Evolutionary conservation across 2,888 invertebrate genomes (phyloP).

Genomic region (Conops quadrifasciatus): DNA sequence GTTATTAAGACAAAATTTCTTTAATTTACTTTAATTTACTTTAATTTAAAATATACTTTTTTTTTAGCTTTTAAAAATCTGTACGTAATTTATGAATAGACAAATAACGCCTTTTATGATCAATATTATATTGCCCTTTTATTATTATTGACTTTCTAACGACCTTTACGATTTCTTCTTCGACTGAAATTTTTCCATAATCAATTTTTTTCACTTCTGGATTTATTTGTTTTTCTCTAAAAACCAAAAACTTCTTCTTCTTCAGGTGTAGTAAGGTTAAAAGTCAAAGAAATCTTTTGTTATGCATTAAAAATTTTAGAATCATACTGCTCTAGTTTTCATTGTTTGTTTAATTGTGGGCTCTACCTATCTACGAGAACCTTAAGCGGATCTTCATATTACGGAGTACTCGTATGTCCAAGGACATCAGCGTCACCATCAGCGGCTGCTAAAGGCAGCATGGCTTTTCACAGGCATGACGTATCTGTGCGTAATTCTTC

Average conservation of each 20-base stretch:
- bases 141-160: background rate
- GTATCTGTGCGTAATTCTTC: constrained; percentile 23
- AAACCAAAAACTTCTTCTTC: background rate
- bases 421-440: constrained; percentile 16
- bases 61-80: background rate
- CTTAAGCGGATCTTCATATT: constrained; percentile 24
- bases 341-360: constrained; percentile 24
- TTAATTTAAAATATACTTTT: too few species aligned
- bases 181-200: background rate
- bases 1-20: too few species aligned
- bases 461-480: constrained; percentile 8
- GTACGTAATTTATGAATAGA: background rate
- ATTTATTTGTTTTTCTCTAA: background rate
- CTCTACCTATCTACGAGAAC: background rate
- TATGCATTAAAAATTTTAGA: constrained; percentile 10
- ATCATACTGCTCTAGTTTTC: constrained; percentile 27
- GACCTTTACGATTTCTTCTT: background rate
- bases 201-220: background rate
- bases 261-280: background rate
- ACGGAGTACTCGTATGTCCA: background rate
- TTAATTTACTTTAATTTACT: too few species aligned
- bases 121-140: background rate
- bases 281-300: background rate
- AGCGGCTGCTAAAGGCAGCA: too few species aligned
- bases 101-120: background rate